A percentile compares a stretch with the other conserved stretches of the same genome.
These are phyloP conservation scores for Adelphocoris suturalis DNA, from an alignment of 2,888 invertebrate species.

Conservation along the genomic window DNA sequence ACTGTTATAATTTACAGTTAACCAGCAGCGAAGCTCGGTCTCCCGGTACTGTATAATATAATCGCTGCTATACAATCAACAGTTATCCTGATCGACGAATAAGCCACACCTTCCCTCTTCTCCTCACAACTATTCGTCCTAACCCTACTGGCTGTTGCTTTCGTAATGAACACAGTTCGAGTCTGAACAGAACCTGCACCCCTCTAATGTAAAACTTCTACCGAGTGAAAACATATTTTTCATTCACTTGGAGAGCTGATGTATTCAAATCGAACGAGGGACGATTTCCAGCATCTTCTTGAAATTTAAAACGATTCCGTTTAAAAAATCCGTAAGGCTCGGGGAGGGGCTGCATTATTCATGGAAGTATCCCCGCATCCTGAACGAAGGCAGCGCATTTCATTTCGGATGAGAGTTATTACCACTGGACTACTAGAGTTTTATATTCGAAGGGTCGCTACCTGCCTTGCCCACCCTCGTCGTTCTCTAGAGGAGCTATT, in stretches of 20 bases:
- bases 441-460: not conserved
- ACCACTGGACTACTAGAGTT: conserved; percentile 25
- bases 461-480: not conserved
- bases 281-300: conserved; percentile 56
- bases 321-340: conserved; percentile 39
- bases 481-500: not conserved
- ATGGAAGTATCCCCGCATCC: conserved; percentile 37
- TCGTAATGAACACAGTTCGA: not conserved
- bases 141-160: not conserved
- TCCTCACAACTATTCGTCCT: too few species aligned
- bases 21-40: too few species aligned
- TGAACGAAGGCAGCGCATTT: conserved; percentile 33
- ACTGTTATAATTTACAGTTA: too few species aligned
- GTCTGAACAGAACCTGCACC: not conserved
- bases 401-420: conserved; percentile 57
- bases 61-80: too few species aligned
- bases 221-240: conserved; percentile 15
- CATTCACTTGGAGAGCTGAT: not conserved
- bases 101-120: too few species aligned
- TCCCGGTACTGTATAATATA: too few species aligned
- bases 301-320: conserved; percentile 60
- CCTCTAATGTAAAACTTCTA: not conserved
- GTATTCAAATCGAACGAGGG: conserved; percentile 54
- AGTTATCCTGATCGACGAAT: too few species aligned
- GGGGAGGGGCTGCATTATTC: conserved; percentile 45